Evolutionary conservation across 2,113 vertebrate genomes (phyloP), one percentile per base, ranked within the genome.

Genomic region (Hirundichthys speculiger): DNA sequence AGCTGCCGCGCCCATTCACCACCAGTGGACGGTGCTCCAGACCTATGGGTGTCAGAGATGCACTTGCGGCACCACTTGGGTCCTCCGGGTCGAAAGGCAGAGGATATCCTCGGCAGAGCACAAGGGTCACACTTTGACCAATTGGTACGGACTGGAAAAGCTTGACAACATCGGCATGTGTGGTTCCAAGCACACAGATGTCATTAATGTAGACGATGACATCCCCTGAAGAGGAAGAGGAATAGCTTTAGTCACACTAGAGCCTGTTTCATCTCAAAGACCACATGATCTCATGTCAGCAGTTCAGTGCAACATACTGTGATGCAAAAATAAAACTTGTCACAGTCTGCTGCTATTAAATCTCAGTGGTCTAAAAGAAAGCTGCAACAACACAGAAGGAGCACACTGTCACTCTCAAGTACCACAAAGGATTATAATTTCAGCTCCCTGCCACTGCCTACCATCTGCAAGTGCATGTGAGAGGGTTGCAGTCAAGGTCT

Each of bases 151-250:
- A 98, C 93, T 99, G 97, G 93, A 99, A 99, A 84, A 99, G 95
- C 92, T 99, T 99, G 90, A 99, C 98, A 75, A 99, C 98, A 73
- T 99, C 97, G 39, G 98, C 97, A 76, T 99, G 98, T 48, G 98
- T 99, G 87, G 98, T 96, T 82, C 98, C 98, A 61, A 99, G 94
- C 86, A 99, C 97, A 77, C 98, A 99, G 83, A 98, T 96, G 93
- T 99, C 97, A 82, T 99, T 99, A 88, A 99, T 98, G 93, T 99
- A 98, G 90, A 99, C 98, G 71, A 99, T 99, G 86, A 99, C 98
- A 73, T 99, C 98, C 92, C 98, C 98, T 99, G 83, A 68, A 91
- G 65, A 88, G 27, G 84, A 40, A 67, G 22, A 57, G 34, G 22
- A 47, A 18, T 16, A 49, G 19, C 4, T 43, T 67, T 3, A 59